phyloP scores from a whole-genome alignment of 2,113 vertebrate genomes.

The Phalacrocorax brasilianus region DNA sequence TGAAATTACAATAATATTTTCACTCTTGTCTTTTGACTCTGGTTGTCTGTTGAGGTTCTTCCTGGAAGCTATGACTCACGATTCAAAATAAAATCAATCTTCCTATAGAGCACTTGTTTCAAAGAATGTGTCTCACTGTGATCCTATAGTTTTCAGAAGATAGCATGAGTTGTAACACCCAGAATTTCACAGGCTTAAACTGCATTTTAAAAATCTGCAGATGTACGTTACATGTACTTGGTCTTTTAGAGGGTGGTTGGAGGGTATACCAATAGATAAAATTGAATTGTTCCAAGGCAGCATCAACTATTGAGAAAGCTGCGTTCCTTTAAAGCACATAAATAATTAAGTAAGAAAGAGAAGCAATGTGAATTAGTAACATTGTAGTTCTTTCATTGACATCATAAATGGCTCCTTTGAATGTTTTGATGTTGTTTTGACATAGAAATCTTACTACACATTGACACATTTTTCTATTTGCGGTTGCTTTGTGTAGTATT shows the following conservation, averaged over 20 bases:
- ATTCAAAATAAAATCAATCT: not conserved
- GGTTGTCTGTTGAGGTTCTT: not conserved
- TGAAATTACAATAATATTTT: not conserved
- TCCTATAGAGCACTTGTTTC: not conserved
- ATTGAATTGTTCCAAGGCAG: not conserved
- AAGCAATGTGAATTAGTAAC: not conserved
- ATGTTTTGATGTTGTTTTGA: slow-evolving; percentile 56
- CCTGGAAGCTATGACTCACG: not conserved
- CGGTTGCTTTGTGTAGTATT: not conserved
- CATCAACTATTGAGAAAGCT: not conserved
- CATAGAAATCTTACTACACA: slow-evolving; percentile 16
- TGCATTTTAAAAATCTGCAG: not conserved
- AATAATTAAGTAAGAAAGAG: slow-evolving; percentile 40
- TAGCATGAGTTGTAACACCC: not conserved
- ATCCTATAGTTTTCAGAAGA: not conserved
- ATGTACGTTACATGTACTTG: not conserved
- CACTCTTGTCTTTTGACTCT: not conserved
- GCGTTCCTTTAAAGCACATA: not conserved
- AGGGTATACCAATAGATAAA: not conserved
- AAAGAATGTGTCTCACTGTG: not conserved
- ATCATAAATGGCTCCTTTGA: slow-evolving; percentile 41
- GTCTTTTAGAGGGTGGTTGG: not conserved
- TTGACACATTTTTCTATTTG: slow-evolving; percentile 43
- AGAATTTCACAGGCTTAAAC: not conserved
- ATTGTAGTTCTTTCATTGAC: slow-evolving; percentile 16